Evolutionary conservation across 2,113 vertebrate species (phyloP), one percentile per base, ranked within the genome.

Genomic region (Chionodraco myersi): DNA sequence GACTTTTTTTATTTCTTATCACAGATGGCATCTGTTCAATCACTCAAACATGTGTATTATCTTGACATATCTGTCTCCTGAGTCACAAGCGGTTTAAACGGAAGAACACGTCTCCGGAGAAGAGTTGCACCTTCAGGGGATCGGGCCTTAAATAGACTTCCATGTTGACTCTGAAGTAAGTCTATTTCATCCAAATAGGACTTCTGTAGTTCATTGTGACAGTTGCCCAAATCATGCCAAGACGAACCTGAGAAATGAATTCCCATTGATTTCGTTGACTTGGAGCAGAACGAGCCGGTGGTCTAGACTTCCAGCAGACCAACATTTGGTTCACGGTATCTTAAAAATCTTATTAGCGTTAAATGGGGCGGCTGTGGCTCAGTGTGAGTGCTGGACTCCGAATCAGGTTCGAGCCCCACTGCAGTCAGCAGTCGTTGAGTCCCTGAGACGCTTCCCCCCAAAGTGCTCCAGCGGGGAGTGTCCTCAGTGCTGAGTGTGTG

Each of bases 11-110:
- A 18, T 67, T 73, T 88, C 85, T 87, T 76, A 82, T 68, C 73
- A 77, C 56, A 80, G 66, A 72, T 72, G 71, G 21, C 88, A 89
- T 85, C 79, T 85, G 77, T 81, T 83, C 36, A 41, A 41, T 41
- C 75, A 87, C 77, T 56, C 15, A 10, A 26, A 56, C 14, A 44
- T 53, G 74, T 83, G 81, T 72, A 89, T 86, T 64, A 72, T 79
- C 78, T 69, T 89, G 91, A 90, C 85, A 76, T 14, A 21, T 78
- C 12, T 53, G n/a, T 88, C 49, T 51, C 47, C 44, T 21, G 18
- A 54, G 18, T 56, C 59, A 65, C 15, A 75, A 10, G 16, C 13
- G 61, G 30, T 9, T 64, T 41, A 67, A 52, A 48, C 10, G 48
- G 14, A 60, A 21, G 52, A 4, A 26, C 1, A 48, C n/a, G 54